Evolutionary conservation across 2,888 invertebrate genomes (phyloP).

Genomic region (Gibbula magus): DNA sequence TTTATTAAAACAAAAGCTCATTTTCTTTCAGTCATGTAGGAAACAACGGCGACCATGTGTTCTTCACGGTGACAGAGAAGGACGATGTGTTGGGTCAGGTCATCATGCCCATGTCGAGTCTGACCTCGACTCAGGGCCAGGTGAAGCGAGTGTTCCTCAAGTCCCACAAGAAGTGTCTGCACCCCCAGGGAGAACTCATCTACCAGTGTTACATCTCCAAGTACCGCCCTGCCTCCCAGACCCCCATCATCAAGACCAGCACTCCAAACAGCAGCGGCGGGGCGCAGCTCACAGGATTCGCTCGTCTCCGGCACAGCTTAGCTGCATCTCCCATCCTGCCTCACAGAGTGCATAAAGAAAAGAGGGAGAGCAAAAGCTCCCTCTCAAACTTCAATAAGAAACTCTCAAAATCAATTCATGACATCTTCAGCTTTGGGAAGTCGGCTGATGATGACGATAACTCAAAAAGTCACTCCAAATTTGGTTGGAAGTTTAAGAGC

Average conservation of each 20-base stretch:
- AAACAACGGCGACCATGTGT: slow-evolving; percentile 61
- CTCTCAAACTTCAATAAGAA: slow-evolving; percentile 65
- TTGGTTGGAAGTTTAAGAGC: slow-evolving; percentile 51
- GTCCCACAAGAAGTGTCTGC: slow-evolving; percentile 70
- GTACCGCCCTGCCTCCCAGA: slow-evolving; percentile 39
- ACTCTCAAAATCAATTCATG: slow-evolving; percentile 66
- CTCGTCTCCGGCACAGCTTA: slow-evolving; percentile 41
- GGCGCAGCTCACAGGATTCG: slow-evolving; percentile 43
- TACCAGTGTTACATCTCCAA: slow-evolving; percentile 71
- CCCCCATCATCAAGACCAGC: slow-evolving; percentile 31
- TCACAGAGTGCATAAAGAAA: slow-evolving; percentile 34
- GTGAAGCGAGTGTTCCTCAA: slow-evolving; percentile 58
- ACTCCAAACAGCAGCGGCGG: slow-evolving; percentile 21
- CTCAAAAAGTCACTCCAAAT: slow-evolving; percentile 39
- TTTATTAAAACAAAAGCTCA: not conserved
- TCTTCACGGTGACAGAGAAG: slow-evolving; percentile 70
- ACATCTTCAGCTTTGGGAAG: slow-evolving; percentile 61
- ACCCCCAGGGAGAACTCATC: slow-evolving; percentile 68
- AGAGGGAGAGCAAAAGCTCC: slow-evolving; percentile 43
- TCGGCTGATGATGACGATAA: slow-evolving; percentile 37
- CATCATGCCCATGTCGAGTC: slow-evolving; percentile 59
- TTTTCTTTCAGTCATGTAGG: slow-evolving; percentile 59
- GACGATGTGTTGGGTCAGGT: slow-evolving; percentile 70
- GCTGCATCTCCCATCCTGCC: slow-evolving; percentile 36
- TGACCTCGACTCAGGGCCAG: slow-evolving; percentile 57